phyloP scores from a whole-genome alignment of 2,113 vertebrate genomes.

The Neotoma lepida region DNA sequence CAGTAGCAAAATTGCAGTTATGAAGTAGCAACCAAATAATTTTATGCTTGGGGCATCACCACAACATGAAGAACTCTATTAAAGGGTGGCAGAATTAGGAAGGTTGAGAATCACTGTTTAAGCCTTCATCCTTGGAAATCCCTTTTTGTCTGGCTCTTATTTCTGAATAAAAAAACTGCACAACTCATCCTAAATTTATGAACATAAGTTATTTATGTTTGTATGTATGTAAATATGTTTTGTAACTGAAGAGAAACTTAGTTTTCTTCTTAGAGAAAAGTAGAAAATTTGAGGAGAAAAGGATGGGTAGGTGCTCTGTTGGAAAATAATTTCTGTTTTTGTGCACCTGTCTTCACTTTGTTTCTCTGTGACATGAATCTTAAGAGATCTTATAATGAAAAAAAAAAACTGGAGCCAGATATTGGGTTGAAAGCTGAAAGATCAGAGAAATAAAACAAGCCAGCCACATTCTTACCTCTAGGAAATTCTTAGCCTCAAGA shows the following conservation, averaged over 20 bases:
- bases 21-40: neutral
- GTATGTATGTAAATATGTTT: conserved; percentile 23
- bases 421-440: too few species aligned
- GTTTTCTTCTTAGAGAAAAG: neutral
- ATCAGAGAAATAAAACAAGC: too few species aligned
- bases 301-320: neutral
- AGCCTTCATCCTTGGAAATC: neutral
- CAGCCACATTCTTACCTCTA: too few species aligned
- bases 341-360: neutral
- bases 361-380: too few species aligned
- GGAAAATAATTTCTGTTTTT: conserved; percentile 26
- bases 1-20: neutral
- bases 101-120: neutral
- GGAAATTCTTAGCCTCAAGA: too few species aligned
- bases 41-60: neutral
- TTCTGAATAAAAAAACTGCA: conserved; percentile 7
- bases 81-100: neutral
- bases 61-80: neutral
- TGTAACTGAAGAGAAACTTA: neutral
- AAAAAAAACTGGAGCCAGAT: too few species aligned
- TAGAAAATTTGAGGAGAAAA: neutral
- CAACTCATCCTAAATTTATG: neutral
- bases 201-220: conserved; percentile 9
- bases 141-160: neutral
- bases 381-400: too few species aligned